Percentiles rank a stretch among this genome's conserved stretches.
phyloP scores from a whole-genome alignment of 2,888 invertebrate genomes.

The Odontocerum albicorne region DNA sequence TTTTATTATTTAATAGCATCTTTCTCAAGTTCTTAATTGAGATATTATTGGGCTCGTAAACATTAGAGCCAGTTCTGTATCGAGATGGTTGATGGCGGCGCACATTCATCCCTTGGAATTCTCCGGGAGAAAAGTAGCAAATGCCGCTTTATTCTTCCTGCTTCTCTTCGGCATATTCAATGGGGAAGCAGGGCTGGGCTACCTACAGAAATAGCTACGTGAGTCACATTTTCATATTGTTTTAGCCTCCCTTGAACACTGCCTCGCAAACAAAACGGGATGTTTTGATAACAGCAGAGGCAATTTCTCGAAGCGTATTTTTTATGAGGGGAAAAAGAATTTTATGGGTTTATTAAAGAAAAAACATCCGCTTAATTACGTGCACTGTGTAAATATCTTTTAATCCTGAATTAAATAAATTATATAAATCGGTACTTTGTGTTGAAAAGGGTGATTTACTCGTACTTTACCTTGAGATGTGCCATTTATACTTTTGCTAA shows the following conservation, averaged over 20 bases:
- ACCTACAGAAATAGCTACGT: slow-evolving; percentile 14
- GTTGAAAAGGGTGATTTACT: too few relatives aligned
- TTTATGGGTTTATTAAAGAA: neutral
- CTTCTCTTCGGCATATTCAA: slow-evolving; percentile 2
- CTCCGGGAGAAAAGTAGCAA: slow-evolving; percentile 14
- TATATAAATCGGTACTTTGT: neutral
- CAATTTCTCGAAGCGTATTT: neutral
- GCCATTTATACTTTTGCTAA: too few relatives aligned
- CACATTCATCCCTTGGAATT: too few relatives aligned
- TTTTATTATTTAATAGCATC: too few relatives aligned
- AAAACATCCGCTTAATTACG: neutral
- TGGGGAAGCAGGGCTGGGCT: slow-evolving; percentile 14
- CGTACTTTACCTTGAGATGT: too few relatives aligned
- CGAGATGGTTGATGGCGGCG: too few relatives aligned
- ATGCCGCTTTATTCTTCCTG: slow-evolving; percentile 18
- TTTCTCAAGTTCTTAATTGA: too few relatives aligned
- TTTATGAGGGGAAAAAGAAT: too few relatives aligned
- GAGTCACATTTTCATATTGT: slow-evolving; percentile 16
- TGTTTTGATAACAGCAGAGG: slow-evolving; percentile 3
- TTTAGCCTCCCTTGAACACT: neutral
- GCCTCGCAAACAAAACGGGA: slow-evolving; percentile 1
- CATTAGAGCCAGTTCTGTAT: too few relatives aligned
- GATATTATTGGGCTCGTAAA: too few relatives aligned
- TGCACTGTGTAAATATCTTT: too few relatives aligned
- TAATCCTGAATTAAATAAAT: too few relatives aligned